phyloP scores from a whole-genome alignment of 2,888 invertebrate species.

The Glaucopsyche alexis region DNA sequence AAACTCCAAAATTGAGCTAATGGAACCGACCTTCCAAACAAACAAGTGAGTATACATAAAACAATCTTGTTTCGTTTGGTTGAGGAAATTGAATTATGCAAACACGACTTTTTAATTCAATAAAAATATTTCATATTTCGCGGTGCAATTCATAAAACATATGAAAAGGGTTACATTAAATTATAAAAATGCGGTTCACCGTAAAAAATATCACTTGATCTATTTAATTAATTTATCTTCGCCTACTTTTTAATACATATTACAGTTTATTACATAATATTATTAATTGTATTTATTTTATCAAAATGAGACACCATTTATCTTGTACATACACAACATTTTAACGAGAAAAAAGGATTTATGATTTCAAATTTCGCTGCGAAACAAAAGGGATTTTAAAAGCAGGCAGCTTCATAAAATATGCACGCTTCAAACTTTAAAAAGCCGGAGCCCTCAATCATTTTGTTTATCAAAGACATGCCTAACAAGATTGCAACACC shows the following conservation, averaged over 20 bases:
- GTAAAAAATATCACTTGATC: no score
- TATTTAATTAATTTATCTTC: no score
- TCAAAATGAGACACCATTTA: not conserved
- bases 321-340: not conserved
- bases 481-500: slow-evolving; percentile 29
- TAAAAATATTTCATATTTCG: not conserved
- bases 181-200: no score
- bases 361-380: slow-evolving; percentile 24
- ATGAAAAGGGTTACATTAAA: not conserved
- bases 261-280: not conserved
- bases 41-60: not conserved
- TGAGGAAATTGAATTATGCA: not conserved
- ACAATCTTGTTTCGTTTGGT: slow-evolving; percentile 3
- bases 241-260: no score
- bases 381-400: slow-evolving; percentile 23
- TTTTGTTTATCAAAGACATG: slow-evolving; percentile 27
- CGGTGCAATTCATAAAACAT: not conserved
- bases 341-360: slow-evolving; percentile 4
- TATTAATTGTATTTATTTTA: not conserved
- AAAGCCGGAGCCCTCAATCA: slow-evolving; percentile 10
- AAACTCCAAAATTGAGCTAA: slow-evolving; percentile 19
- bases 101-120: not conserved
- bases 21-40: slow-evolving; percentile 14
- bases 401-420: slow-evolving; percentile 26
- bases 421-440: slow-evolving; percentile 25